Percentiles rank a stretch among this genome's conserved stretches.
Conservation (phyloP, 2,113 vertebrate genomes). For the Hemicordylus capensis region DNA sequence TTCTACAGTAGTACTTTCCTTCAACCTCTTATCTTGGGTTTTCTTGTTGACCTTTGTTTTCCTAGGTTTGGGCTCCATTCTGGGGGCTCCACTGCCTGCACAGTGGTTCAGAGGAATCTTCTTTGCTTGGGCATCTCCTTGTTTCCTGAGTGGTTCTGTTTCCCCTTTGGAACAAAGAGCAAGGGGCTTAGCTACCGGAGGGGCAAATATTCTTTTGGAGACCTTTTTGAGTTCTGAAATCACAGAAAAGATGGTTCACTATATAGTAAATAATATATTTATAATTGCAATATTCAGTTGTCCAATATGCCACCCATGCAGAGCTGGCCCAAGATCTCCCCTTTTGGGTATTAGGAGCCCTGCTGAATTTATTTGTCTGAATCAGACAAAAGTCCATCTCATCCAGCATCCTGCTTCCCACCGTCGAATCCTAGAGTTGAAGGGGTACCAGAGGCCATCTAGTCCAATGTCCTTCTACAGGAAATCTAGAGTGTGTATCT, state of each 20-base stretch:
- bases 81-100: neutral
- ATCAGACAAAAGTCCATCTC: neutral
- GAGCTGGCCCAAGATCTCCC: neutral
- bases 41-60: neutral
- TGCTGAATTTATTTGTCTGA: too few relatives aligned
- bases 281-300: neutral
- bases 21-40: neutral
- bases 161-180: neutral
- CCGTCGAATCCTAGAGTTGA: too few relatives aligned
- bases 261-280: neutral
- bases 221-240: constrained; percentile 2
- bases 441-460: neutral
- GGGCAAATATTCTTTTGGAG: neutral
- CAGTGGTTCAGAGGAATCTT: neutral
- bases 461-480: too few relatives aligned
- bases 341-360: neutral
- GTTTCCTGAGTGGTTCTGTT: neutral
- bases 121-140: neutral
- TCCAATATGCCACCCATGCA: neutral
- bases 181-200: neutral
- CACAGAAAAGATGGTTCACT: neutral
- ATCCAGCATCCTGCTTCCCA: neutral
- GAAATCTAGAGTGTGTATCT: too few relatives aligned
- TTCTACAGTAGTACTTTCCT: neutral
- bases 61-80: neutral